Base-by-base conservation (phyloP, 23 tunicate genomes). In the Ciona savignyi region DNA sequence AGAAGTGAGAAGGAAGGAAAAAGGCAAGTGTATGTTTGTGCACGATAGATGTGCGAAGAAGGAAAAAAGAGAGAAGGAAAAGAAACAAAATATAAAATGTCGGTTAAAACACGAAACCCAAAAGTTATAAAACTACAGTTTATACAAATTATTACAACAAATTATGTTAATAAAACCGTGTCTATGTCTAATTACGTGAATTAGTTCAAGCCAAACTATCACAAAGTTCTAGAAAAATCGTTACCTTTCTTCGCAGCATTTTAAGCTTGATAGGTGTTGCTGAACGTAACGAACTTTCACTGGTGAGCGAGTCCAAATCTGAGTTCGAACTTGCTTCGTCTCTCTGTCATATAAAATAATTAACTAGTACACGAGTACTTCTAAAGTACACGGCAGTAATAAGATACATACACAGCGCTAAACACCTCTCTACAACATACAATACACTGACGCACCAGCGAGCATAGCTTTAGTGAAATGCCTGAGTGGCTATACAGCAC, bases 211-310 rank as follows among this genome's bases (percentile, higher is more conserved):
- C 15, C 56, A 42, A 42, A 42, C 56, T 15, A 42, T 15, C 11
- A 24, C 72, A 1, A 42, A 42, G 56, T 42, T 42, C 56, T 42
- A 6, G 15, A 0, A 27, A 25, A 19, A 32, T 25, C 68, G 32
- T 60, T 62, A 85, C 92, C 92, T 85, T 85, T 67, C 84, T 67
- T 26, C 74, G 79, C 27, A 78, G 92, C 80, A 71, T 85, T 80
- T 68, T 85, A 20, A 79, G 35, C 64, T 72, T 73, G 23, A 85
- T 67, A 4, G 92, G 51, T 23, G 83, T 32, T 29, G 70, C 71
- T 4, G 82, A 34, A 60, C 70, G 51, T 3, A 68, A 74, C 23
- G 81, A 69, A 2, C 23, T 49, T 24, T 78, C 84, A 30, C 81
- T 66, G n/a, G 81, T 66, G 4, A 81, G 20, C 21, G 78, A 63